Evolutionary conservation across 2,113 vertebrate genomes (phyloP), one percentile per base, ranked within the genome.

Genomic region (Orycteropus afer): DNA sequence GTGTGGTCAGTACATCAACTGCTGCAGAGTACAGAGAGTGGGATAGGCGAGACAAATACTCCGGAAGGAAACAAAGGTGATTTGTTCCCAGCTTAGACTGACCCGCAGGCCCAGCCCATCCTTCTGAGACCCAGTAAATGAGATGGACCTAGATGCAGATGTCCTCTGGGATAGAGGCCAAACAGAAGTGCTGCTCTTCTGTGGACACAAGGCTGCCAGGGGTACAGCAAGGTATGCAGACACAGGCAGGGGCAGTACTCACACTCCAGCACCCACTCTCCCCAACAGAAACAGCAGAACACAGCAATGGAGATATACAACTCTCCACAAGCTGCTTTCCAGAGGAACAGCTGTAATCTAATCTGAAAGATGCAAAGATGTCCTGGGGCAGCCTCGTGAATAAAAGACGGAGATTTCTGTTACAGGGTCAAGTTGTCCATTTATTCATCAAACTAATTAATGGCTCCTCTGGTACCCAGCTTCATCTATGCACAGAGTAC

Each of bases 151-250:
- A 0, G 18, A 29, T 49, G n/a, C 29, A 10, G 53, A 49, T 17
- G 22, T 45, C 59, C 15, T 29, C 12, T 13, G 32, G 32, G 47
- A 22, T 18, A 57, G 55, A 5, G 55, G 55, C 55, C 55, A 57
- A 22, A 57, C 55, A 23, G 55, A 57, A 5, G 55, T 57, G 55
- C 55, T 2, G 55, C 55, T 57, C 9, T 57, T 18, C 55, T 57
- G 55, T 42, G 37, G 49, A 34, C 42, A 34, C 4, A 32, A 10
- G 63, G 51, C 71, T 65, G 49, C 77, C 20, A 0, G 3, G 29
- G 29, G 59, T n/a, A 1, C 5, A 5, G 59, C 2, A 0, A 8
- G 0, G 0, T 12, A 10, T 42, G 42, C 4, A 49, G 32, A 40
- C 85, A 13, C 49, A 4, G 1, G 49, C 13, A 29, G n/a, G 27